Conservation (phyloP, 2,797 vertebrate species). For the Graptemys geographica region DNA sequence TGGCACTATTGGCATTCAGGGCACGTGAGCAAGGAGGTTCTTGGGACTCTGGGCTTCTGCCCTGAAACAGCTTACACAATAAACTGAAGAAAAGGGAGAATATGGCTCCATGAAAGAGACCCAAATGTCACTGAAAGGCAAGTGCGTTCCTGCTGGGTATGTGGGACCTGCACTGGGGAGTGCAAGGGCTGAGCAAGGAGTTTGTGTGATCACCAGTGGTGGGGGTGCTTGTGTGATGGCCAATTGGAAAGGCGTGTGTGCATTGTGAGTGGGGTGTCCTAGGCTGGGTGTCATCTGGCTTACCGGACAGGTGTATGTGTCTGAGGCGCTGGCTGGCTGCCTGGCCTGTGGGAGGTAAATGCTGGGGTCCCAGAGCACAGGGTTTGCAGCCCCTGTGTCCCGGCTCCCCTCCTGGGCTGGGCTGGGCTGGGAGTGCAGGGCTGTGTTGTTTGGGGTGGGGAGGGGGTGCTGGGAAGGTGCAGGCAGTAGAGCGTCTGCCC, state of each 20-base stretch:
- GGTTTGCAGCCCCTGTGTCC: not conserved
- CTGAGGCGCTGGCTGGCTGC: not conserved
- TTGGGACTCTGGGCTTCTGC: too few species aligned
- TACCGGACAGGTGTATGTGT: not conserved
- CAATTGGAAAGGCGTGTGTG: too few species aligned
- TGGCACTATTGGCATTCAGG: too few species aligned
- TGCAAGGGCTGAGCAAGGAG: not conserved
- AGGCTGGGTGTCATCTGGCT: not conserved
- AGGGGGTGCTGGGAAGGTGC: not conserved
- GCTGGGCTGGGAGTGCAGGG: not conserved
- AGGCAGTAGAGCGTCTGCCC: not conserved
- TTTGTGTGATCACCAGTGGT: not conserved
- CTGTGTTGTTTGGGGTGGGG: not conserved
- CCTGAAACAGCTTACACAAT: not conserved
- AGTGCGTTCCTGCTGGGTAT: not conserved
- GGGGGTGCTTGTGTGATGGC: not conserved
- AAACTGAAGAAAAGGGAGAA: not conserved
- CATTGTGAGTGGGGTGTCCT: not conserved
- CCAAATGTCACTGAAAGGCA: not conserved
- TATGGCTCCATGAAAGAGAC: not conserved
- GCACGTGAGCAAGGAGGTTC: not conserved
- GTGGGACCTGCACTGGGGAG: too few species aligned
- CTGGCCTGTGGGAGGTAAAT: not conserved
- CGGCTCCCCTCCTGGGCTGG: not conserved
- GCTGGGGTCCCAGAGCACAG: not conserved